A percentile compares a stretch with the other conserved stretches of the same genome.
These are phyloP conservation scores for Perizoma affinitatum DNA, from an alignment of 2,888 invertebrate species.

Conservation along the genomic window DNA sequence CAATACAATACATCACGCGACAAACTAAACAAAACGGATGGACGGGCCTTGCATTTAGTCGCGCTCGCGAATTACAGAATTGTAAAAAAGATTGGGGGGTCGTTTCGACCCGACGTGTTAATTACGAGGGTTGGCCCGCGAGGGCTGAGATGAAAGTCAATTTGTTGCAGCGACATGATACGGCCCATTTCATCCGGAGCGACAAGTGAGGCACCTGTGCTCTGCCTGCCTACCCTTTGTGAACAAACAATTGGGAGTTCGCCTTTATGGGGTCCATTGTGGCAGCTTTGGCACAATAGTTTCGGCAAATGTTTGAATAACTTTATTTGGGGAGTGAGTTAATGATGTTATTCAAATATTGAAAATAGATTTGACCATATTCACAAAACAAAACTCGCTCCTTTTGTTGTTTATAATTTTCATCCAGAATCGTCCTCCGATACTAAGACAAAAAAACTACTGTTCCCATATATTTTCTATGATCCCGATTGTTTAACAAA, in stretches of 20 bases:
- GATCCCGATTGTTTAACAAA: neutral
- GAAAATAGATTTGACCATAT: conserved; percentile 4
- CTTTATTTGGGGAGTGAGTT: conserved; percentile 22
- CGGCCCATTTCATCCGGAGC: conserved; percentile 85
- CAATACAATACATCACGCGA: conserved; percentile 48
- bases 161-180: conserved; percentile 87
- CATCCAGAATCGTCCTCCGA: too few relatives aligned
- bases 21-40: conserved; percentile 63
- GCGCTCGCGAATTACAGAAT: conserved; percentile 81
- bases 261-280: conserved; percentile 42
- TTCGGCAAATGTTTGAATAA: conserved; percentile 32
- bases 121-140: conserved; percentile 80
- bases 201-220: conserved; percentile 83
- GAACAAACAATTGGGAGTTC: conserved; percentile 50
- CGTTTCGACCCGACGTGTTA: conserved; percentile 79
- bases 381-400: conserved; percentile 1
- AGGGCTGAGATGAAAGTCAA: conserved; percentile 84
- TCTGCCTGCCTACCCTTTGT: conserved; percentile 66
- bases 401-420: too few relatives aligned
- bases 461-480: too few relatives aligned
- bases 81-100: conserved; percentile 81
- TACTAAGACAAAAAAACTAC: too few relatives aligned
- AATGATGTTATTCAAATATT: conserved; percentile 31
- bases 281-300: conserved; percentile 43
- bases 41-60: conserved; percentile 68